Evolutionary conservation across 1,140 invertebrate species (phyloP), one percentile per base, ranked within the genome.

Genomic region (Drosophila miranda): DNA sequence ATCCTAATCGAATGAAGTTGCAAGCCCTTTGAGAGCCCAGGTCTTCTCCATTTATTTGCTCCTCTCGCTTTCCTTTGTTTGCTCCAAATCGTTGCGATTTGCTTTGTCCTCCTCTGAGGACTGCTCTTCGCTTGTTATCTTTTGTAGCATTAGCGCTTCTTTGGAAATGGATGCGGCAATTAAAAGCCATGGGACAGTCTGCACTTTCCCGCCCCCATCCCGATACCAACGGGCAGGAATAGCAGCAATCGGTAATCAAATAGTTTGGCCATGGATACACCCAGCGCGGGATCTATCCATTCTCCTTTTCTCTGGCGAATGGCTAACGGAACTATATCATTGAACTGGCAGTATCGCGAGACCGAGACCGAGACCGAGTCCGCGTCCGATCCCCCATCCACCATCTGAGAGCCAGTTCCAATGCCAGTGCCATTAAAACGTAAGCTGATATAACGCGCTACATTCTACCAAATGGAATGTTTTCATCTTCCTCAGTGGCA

Each of bases 361-460:
- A 19, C 19, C 19, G 19, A 2, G 19, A 19, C 19, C 19, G 19
- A 2, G 19, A 1, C 19, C 19, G 19, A 0, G 19, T 2, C 19
- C 19, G 19, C 0, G 19, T 19, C 19, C 2, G 19, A 19, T 19
- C 19, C 19, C 2, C 23, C 23, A 26, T 26, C 23, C 4, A 6
- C 4, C 23, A 26, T 55, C 62, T 68, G 55, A 48, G 52, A 45
- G 45, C 45, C 44, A 49, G 34, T 38, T 21, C 16, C 16, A 16
- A 23, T 69, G 43, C 61, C 79, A 70, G 53, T 55, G 74, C 81
- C 77, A 84, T 84, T 84, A 84, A 84, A 84, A 84, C 57, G 81
- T 86, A 84, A 84, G 73, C 82, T 81, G 81, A 84, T 84, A 81
- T 84, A 74, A 78, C 73, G 81, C 80, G 81, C 71, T 52, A 56